Conservation (phyloP, 2,888 invertebrate genomes). For the Euzophera pinguis region DNA sequence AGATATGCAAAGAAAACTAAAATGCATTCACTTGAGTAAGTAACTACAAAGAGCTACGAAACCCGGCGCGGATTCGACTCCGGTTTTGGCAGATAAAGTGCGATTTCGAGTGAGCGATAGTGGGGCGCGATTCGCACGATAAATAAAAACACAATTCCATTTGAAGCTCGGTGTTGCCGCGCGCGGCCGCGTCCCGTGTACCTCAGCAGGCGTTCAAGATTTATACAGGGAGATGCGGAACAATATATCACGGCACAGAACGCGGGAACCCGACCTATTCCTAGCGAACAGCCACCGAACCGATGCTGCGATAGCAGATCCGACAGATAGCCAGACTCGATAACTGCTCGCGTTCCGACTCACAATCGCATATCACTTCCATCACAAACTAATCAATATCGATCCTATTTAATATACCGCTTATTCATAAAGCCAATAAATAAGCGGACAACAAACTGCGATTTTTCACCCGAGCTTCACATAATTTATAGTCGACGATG, state of each 20-base stretch:
- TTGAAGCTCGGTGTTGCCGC: slow-evolving; percentile 70
- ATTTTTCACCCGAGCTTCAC: slow-evolving; percentile 75
- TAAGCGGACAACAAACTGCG: slow-evolving; percentile 70
- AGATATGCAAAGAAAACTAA: slow-evolving; percentile 17
- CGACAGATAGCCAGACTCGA: slow-evolving; percentile 52
- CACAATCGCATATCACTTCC: slow-evolving; percentile 29
- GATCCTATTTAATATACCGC: slow-evolving; percentile 61
- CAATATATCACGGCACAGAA: slow-evolving; percentile 76
- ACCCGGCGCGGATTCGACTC: slow-evolving; percentile 48
- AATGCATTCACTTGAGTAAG: slow-evolving; percentile 35
- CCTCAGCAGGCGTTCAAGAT: slow-evolving; percentile 80
- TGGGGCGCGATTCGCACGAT: slow-evolving; percentile 74
- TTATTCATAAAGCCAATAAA: slow-evolving; percentile 68
- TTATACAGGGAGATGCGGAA: slow-evolving; percentile 76
- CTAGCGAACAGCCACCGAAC: slow-evolving; percentile 73
- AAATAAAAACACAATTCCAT: slow-evolving; percentile 80
- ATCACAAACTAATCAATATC: slow-evolving; percentile 32
- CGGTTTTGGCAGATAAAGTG: slow-evolving; percentile 74
- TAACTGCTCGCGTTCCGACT: slow-evolving; percentile 34
- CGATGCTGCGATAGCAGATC: slow-evolving; percentile 73
- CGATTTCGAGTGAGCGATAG: slow-evolving; percentile 75
- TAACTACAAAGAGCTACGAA: slow-evolving; percentile 47
- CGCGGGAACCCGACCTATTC: slow-evolving; percentile 77
- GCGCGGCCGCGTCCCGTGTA: slow-evolving; percentile 74
- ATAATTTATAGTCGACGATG: slow-evolving; percentile 77